A percentile compares a stretch with the other conserved stretches of the same genome.
phyloP scores from a whole-genome alignment of 35 echinoderm and acorn worm species.

The Diadema setosum region DNA sequence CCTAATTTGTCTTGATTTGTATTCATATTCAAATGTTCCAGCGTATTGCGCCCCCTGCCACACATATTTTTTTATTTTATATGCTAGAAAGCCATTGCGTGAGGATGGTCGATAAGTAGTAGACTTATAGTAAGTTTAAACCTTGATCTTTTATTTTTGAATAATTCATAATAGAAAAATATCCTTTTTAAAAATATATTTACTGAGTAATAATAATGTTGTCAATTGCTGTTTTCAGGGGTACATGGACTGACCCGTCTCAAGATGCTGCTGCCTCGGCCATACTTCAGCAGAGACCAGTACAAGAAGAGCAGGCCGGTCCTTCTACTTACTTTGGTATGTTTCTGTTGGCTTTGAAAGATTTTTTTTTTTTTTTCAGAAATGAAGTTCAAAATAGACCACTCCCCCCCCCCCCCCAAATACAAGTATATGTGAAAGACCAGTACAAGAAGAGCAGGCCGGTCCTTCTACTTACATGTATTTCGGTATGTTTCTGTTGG shows the following conservation, averaged over 20 bases:
- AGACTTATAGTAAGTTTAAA: no score
- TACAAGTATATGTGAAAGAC: background rate
- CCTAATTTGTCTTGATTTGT: no score
- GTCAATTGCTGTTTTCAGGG: background rate
- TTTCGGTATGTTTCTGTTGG: background rate
- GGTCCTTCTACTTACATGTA: background rate
- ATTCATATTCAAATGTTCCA: no score
- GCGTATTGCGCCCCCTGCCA: no score
- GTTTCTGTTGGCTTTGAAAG: background rate
- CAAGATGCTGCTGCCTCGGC: background rate
- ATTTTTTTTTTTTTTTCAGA: background rate
- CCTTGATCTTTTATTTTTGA: no score
- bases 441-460: background rate
- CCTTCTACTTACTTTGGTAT: background rate
- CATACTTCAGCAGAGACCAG: background rate
- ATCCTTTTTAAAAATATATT: no score
- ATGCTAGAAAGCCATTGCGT: no score
- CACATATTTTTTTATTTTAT: no score
- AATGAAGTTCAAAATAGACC: background rate
- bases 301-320: background rate
- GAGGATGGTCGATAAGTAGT: no score
- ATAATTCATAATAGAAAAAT: no score
- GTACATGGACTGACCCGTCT: background rate
- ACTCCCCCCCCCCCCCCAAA: background rate
- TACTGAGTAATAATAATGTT: background rate